These are phyloP conservation scores for Metallyticus violacea DNA, from an alignment of 2,888 invertebrate genomes.

Conservation along the genomic window DNA sequence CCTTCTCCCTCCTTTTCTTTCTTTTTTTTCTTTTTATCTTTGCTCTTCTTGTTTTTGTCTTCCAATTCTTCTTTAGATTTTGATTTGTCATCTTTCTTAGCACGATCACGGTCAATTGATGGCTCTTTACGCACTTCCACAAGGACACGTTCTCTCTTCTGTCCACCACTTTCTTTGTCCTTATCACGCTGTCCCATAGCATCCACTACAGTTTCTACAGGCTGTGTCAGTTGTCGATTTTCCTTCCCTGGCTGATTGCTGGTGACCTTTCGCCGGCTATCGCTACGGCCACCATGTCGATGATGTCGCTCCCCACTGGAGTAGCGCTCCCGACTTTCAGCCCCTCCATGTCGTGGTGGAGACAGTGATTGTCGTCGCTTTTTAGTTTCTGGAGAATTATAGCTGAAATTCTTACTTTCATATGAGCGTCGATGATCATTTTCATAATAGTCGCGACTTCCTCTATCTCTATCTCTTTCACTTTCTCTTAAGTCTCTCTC, in stretches of 20 bases:
- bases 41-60: constrained; percentile 42
- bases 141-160: constrained; percentile 23
- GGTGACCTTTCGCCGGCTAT: constrained; percentile 5
- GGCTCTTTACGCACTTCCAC: constrained; percentile 28
- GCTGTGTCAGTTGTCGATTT: constrained; percentile 20
- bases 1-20: constrained; percentile 47
- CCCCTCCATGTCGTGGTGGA: constrained; percentile 6
- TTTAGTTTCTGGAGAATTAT: constrained; percentile 23
- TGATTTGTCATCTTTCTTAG: constrained; percentile 45
- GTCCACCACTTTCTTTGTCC: constrained; percentile 17
- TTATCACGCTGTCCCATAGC: constrained; percentile 1
- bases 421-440: constrained; percentile 11
- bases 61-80: constrained; percentile 47
- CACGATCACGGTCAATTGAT: constrained; percentile 40
- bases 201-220: constrained; percentile 21
- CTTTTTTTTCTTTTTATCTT: constrained; percentile 48
- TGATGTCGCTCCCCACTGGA: constrained; percentile 20
- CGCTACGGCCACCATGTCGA: constrained; percentile 10
- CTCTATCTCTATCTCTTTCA: constrained; percentile 41
- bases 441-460: constrained; percentile 19
- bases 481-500: constrained; percentile 42
- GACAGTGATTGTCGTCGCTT: constrained; percentile 11
- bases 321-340: constrained; percentile 5
- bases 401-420: constrained; percentile 10
- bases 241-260: constrained; percentile 15